These are phyloP conservation scores for Mesembrinibis cayennensis DNA, from an alignment of 2,113 vertebrate species.

Conservation along the genomic window DNA sequence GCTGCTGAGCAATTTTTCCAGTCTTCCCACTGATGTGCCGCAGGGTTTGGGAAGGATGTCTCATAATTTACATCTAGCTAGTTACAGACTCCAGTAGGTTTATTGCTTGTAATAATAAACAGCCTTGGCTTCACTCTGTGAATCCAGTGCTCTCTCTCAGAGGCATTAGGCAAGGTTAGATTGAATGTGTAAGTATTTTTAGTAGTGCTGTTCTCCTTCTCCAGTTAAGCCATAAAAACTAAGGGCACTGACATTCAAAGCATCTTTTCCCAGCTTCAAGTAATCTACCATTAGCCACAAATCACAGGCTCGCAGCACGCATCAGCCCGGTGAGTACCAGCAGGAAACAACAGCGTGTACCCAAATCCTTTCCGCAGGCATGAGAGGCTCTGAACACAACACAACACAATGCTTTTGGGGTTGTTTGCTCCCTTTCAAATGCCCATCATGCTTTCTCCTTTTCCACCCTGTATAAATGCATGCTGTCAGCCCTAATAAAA, in stretches of 20 bases:
- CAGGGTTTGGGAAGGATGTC: background rate
- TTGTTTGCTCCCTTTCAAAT: background rate
- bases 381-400: background rate
- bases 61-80: background rate
- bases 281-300: background rate
- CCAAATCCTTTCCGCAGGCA: background rate
- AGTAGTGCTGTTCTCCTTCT: background rate
- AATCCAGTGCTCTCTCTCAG: background rate
- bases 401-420: background rate
- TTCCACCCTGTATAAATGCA: background rate
- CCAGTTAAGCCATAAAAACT: background rate
- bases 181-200: background rate
- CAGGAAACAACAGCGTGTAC: fast-evolving
- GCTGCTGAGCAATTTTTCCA: background rate
- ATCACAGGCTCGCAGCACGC: fast-evolving
- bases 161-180: background rate
- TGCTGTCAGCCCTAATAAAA: background rate
- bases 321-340: background rate
- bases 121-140: background rate
- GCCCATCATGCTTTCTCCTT: background rate
- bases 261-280: background rate
- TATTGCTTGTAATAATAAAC: background rate
- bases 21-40: background rate
- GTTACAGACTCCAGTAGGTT: background rate
- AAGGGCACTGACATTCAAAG: background rate